Evolutionary conservation across 2,888 invertebrate genomes (phyloP).

Genomic region (Lobophora halterata): DNA sequence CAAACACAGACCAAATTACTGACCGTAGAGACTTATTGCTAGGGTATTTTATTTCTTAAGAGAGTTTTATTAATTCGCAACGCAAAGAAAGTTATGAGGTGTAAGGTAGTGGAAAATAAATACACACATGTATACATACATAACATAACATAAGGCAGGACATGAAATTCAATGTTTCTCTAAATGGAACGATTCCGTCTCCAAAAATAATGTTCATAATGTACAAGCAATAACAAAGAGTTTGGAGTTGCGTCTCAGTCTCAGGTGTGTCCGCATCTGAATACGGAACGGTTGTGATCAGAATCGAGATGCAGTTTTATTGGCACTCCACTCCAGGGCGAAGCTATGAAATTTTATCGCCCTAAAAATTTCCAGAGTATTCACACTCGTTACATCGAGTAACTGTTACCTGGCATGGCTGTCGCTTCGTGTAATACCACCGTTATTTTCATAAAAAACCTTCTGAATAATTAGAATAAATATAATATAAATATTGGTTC

Average conservation of each 20-base stretch:
- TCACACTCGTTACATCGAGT: slow-evolving; percentile 23
- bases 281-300: slow-evolving; percentile 76
- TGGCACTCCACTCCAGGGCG: slow-evolving; percentile 56
- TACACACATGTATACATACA: no score
- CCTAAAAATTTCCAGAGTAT: slow-evolving; percentile 28
- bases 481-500: no score
- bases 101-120: no score
- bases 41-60: no score
- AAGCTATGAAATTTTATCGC: slow-evolving; percentile 31
- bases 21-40: no score
- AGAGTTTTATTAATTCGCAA: no score
- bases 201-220: slow-evolving; percentile 36
- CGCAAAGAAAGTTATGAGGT: no score
- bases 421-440: slow-evolving; percentile 1
- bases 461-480: no score
- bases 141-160: no score
- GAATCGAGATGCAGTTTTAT: slow-evolving; percentile 79
- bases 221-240: slow-evolving; percentile 72
- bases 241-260: slow-evolving; percentile 67
- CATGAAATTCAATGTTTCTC: no score
- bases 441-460: no score
- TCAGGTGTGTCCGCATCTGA: slow-evolving; percentile 71
- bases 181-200: slow-evolving; percentile 17
- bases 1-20: no score
- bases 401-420: slow-evolving; percentile 10